Conservation (phyloP, 2,888 invertebrate species). For the Acanthosepion esculentum region DNA sequence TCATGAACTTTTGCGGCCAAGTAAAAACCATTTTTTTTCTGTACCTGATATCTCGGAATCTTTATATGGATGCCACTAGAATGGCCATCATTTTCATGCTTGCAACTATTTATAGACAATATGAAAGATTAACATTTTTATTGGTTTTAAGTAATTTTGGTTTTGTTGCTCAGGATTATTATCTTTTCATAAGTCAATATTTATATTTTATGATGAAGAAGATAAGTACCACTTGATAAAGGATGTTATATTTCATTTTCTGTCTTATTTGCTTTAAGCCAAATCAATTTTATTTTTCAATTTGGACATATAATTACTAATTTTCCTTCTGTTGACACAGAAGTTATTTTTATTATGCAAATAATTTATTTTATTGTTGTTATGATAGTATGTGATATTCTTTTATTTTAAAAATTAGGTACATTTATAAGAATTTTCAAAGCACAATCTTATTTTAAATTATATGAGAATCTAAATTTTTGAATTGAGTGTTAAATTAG, state of each 20-base stretch:
- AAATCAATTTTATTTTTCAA: too few species aligned
- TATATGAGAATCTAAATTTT: background rate
- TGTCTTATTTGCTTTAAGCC: too few species aligned
- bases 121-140: background rate
- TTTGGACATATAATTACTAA: too few species aligned
- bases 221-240: too few species aligned
- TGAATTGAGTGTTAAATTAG: background rate
- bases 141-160: background rate
- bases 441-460: background rate
- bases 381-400: background rate
- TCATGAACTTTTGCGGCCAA: conserved; percentile 84
- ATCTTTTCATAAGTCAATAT: too few species aligned
- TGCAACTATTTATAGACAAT: background rate
- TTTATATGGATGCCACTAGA: conserved; percentile 35
- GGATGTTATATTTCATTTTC: too few species aligned
- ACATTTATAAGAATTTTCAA: background rate
- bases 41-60: background rate
- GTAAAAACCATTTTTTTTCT: conserved; percentile 53
- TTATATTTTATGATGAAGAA: too few species aligned
- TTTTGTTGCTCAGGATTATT: background rate
- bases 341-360: background rate
- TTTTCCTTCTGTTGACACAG: background rate
- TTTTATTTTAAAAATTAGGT: background rate
- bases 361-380: background rate
- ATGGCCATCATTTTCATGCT: background rate